A percentile compares a stretch with the other conserved stretches of the same genome.
Conservation (phyloP, 2,797 vertebrate species). For the Tauraco hartlaubi region DNA sequence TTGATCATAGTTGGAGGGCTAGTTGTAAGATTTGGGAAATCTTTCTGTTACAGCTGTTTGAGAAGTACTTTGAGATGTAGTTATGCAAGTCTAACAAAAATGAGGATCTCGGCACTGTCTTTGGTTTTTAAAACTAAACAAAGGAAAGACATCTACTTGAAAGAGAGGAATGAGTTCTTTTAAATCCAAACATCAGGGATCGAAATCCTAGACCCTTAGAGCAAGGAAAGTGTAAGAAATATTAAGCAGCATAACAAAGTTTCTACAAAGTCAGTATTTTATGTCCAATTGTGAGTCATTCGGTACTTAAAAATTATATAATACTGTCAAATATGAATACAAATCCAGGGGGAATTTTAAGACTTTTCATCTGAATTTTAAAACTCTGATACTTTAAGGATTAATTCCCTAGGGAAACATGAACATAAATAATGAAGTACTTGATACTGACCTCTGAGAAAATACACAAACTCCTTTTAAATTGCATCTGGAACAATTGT, state of each 20-base stretch:
- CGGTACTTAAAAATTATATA: constrained; percentile 24
- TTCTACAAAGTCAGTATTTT: background rate
- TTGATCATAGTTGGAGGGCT: background rate
- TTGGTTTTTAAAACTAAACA: constrained; percentile 30
- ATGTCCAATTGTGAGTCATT: background rate
- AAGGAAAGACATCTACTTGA: background rate
- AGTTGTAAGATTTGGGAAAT: constrained; percentile 46
- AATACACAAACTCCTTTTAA: background rate
- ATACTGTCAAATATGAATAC: background rate
- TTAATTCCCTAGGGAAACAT: background rate
- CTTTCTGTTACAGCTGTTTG: constrained; percentile 8
- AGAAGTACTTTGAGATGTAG: constrained; percentile 23
- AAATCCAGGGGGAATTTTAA: constrained; percentile 21
- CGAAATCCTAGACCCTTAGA: background rate
- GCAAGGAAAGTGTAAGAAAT: background rate
- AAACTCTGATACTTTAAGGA: background rate
- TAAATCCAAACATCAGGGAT: background rate
- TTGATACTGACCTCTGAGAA: background rate
- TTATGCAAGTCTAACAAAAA: constrained; percentile 11
- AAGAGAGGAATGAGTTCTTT: background rate
- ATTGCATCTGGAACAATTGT: background rate
- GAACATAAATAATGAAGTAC: background rate
- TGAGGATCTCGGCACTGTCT: background rate
- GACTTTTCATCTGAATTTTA: background rate
- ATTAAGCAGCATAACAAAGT: background rate